Percentiles rank a stretch among this genome's conserved stretches.
These are phyloP conservation scores for Ferrisia virgata DNA, from an alignment of 2,888 invertebrate species.

Conservation along the genomic window DNA sequence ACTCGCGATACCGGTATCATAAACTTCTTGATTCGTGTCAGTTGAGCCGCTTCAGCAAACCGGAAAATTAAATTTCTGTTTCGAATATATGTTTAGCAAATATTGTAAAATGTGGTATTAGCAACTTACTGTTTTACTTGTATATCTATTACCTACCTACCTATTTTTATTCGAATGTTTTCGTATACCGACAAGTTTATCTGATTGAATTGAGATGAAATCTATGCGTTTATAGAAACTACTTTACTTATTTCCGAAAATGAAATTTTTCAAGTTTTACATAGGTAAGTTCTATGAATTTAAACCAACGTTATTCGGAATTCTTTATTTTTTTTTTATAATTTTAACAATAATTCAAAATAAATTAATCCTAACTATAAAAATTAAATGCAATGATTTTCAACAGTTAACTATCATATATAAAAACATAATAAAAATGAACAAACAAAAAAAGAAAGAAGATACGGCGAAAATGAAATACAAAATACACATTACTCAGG, in stretches of 20 bases:
- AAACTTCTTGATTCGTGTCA: neutral
- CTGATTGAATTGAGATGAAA: no score
- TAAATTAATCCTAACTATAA: slow-evolving; percentile 29
- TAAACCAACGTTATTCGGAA: neutral
- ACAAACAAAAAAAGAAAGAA: slow-evolving; percentile 18
- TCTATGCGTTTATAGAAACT: no score
- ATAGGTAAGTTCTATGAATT: neutral
- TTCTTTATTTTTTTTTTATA: slow-evolving; percentile 7
- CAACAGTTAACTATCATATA: slow-evolving; percentile 27
- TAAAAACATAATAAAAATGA: slow-evolving; percentile 33
- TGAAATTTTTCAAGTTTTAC: neutral
- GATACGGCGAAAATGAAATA: slow-evolving; percentile 11
- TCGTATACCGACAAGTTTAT: neutral
- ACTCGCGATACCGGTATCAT: neutral
- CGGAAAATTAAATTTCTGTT: neutral
- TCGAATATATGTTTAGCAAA: neutral
- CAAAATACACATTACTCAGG: slow-evolving; percentile 26
- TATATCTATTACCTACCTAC: no score
- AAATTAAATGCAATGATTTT: slow-evolving; percentile 39
- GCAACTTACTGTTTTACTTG: neutral
- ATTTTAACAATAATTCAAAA: slow-evolving; percentile 29
- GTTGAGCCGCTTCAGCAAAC: neutral
- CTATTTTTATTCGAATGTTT: neutral
- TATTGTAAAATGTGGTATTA: neutral
- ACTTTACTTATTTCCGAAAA: no score